Evolutionary conservation across 1,140 invertebrate species (phyloP).

Genomic region (Cydia fagiglandana): DNA sequence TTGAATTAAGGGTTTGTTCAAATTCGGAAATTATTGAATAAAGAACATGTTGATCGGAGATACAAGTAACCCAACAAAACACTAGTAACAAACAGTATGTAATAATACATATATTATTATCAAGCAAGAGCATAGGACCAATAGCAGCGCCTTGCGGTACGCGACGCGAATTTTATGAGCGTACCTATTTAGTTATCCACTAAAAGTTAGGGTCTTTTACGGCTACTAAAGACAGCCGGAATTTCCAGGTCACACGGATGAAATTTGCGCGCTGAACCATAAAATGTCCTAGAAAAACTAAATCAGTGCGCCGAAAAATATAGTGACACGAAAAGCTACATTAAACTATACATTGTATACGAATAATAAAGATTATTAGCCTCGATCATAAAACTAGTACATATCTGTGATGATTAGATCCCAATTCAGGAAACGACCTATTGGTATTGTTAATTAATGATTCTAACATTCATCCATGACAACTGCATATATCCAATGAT

Average conservation of each 20-base stretch:
- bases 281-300: not conserved
- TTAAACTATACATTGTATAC: not conserved
- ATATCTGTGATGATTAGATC: too few relatives aligned
- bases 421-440: too few relatives aligned
- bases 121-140: not conserved
- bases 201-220: conserved; percentile 14
- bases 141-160: not conserved
- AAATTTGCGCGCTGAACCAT: conserved; percentile 1
- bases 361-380: not conserved
- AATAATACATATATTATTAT: too few relatives aligned
- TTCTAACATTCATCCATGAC: too few relatives aligned
- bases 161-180: not conserved
- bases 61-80: not conserved
- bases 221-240: conserved; percentile 24
- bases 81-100: not conserved
- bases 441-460: too few relatives aligned
- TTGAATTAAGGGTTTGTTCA: too few relatives aligned
- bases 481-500: too few relatives aligned
- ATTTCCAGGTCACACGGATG: conserved; percentile 21
- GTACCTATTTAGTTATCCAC: not conserved
- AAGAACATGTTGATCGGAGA: too few relatives aligned
- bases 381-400: too few relatives aligned
- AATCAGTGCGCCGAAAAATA: not conserved
- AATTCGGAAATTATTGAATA: too few relatives aligned
- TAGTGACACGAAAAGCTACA: not conserved